Percentiles rank a stretch among this genome's conserved stretches.
phyloP scores from a whole-genome alignment of 2,797 vertebrate genomes.

The Eulemur rubriventer region DNA sequence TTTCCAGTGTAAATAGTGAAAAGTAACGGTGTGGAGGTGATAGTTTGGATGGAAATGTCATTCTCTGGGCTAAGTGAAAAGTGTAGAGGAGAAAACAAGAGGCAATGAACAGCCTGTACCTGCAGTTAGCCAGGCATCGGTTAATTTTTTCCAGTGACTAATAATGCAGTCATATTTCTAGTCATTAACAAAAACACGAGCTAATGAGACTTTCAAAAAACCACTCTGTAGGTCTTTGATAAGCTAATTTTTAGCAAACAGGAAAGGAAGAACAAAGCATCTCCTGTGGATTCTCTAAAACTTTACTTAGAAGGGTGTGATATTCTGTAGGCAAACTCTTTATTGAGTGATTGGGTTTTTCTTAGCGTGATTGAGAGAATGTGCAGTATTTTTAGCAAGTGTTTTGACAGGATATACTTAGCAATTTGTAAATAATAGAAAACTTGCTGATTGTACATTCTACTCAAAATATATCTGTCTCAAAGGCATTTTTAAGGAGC shows the following conservation, averaged over 20 bases:
- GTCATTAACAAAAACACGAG: slow-evolving; percentile 30
- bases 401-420: slow-evolving; percentile 76
- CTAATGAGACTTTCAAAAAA: neutral
- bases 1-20: neutral
- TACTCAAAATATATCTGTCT: slow-evolving; percentile 65
- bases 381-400: slow-evolving; percentile 72
- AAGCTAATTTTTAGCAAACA: slow-evolving; percentile 55
- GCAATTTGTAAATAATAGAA: slow-evolving; percentile 78
- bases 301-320: slow-evolving; percentile 67
- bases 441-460: slow-evolving; percentile 66
- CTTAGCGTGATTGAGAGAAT: slow-evolving; percentile 70
- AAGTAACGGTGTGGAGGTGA: neutral
- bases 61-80: neutral
- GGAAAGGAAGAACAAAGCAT: slow-evolving; percentile 18
- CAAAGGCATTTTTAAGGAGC: slow-evolving; percentile 51
- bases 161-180: neutral
- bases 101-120: neutral
- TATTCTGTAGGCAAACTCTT: slow-evolving; percentile 69
- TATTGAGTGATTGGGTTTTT: slow-evolving; percentile 63
- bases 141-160: neutral
- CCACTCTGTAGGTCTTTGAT: neutral
- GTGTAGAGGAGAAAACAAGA: neutral
- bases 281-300: slow-evolving; percentile 36
- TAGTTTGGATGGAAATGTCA: neutral
- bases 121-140: neutral